A percentile compares a stretch with the other conserved stretches of the same genome.
Evolutionary conservation across 2,888 invertebrate genomes (phyloP).

Genomic region (Aspidiotus destructor): DNA sequence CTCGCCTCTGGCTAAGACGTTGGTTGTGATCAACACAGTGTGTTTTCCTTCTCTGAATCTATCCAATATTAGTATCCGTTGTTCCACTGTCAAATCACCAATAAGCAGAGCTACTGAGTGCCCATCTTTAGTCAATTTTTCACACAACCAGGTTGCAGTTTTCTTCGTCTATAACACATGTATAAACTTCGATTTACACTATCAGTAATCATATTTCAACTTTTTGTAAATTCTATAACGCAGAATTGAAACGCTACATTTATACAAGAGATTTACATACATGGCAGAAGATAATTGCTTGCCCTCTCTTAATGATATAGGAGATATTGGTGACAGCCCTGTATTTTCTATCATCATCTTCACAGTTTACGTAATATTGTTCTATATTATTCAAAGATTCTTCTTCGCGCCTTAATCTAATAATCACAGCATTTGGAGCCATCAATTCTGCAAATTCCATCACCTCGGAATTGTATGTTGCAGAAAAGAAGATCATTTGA

Average conservation of each 20-base stretch:
- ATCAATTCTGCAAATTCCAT: constrained; percentile 95
- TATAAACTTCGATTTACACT: too few species aligned
- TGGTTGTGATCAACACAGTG: constrained; percentile 89
- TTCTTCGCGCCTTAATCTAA: constrained; percentile 78
- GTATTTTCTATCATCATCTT: constrained; percentile 78
- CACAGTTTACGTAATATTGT: constrained; percentile 90
- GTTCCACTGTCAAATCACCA: constrained; percentile 87
- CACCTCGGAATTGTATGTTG: constrained; percentile 87
- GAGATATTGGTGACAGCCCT: constrained; percentile 91
- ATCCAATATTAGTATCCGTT: constrained; percentile 82
- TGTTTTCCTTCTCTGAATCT: constrained; percentile 85
- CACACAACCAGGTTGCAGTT: constrained; percentile 79
- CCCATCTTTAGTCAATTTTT: constrained; percentile 81
- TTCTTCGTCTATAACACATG: constrained; percentile 58
- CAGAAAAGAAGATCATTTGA: constrained; percentile 98
- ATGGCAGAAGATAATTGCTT: constrained; percentile 96
- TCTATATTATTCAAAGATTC: constrained; percentile 93
- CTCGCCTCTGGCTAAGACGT: constrained; percentile 65
- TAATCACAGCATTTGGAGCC: constrained; percentile 80
- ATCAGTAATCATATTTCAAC: too few species aligned
- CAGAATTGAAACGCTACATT: not conserved
- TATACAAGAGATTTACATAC: constrained; percentile 45
- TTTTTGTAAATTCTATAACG: too few species aligned
- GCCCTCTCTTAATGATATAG: constrained; percentile 89
- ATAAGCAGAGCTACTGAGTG: constrained; percentile 89